Evolutionary conservation across 2,113 vertebrate species (phyloP), one percentile per base, ranked within the genome.

Genomic region (Nettapus auritus): DNA sequence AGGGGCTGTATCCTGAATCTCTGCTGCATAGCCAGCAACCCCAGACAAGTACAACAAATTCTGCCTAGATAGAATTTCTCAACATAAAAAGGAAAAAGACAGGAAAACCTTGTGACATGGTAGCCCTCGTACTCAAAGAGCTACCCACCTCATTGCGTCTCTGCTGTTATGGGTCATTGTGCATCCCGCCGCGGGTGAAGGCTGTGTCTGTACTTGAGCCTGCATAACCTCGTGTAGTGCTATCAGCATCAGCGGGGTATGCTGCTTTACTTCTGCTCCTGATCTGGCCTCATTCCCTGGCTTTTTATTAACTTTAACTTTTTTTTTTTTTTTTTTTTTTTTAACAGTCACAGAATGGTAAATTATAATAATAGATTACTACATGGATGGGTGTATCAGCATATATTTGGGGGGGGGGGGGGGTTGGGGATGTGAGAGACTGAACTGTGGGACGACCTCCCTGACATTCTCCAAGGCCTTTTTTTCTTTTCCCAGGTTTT

Each of bases 401-500:
- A 93, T 94, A 92, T 90, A 77, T 56, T 76, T 92, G 73, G 67
- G 80, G 88, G 38, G 38, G 38, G 38, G 38, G 38, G 83, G 90
- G 53, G 46, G n/a, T n/a, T n/a, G 80, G 90, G 42, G 69, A 88
- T 94, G 88, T 90, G 94, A 94, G 83, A 96, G 94, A 84, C 83
- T 86, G 95, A 94, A 88, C 92, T 4, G 42, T 73, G 89, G 89
- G 89, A 90, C 0, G 62, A 94, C 96, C 95, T 94, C 83, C 48
- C 63, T 91, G 91, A 92, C 92, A 94, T 91, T 91, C 57, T 94
- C 70, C 36, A 71, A 89, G 85, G 52, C 13, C 60, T 75, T 92
- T 80, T 40, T 90, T 93, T 77, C 52, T 92, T 89, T 92, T 83
- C 82, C 84, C 89, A 94, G 60, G 64, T 40, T 91, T 94, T 96